Evolutionary conservation across 2,797 vertebrate species (phyloP), one percentile per base, ranked within the genome.

Genomic region (Labeo calbasu): DNA sequence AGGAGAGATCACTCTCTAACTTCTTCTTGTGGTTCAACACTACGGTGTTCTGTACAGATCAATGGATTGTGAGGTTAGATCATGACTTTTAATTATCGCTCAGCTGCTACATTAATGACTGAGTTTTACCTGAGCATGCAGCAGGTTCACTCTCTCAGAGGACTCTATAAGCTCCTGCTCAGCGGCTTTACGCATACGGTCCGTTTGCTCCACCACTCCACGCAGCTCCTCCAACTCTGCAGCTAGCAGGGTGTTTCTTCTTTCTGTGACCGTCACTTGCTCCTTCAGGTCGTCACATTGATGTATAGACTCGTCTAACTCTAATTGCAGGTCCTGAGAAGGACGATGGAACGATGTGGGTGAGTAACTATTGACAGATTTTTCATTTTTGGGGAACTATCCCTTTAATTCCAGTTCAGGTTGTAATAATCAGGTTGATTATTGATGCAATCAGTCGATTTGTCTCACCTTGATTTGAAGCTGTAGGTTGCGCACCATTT

Each of bases 101-200:
- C 12, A 19, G 32, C 10, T 19, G 40, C 68, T 66, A 59, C 3
- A 15, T 46, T 59, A 14, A 15, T 68, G 9, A 6, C 12, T 48
- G 28, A 7, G 28, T n/a, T 17, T 53, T 82, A 98, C 97, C 97
- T 99, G 97, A 0, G 95, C 89, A 14, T 95, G 91, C 19, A 99
- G 94, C 77, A 98, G 91, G 88, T 96, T 96, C 57, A 94, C 95
- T 75, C 96, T 95, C 87, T 99, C 97, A 0, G 91, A 91, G 85
- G 94, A 91, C 86, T 99, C 97, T 87, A 97, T 87, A 87, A 99
- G 92, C 89, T 99, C 96, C 23, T 96, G 96, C 82, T 99, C 97
- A 0, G 96, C 96, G 88, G 95, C 91, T 91, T 95, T 96, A 82
- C 96, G 94, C 86, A 91, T 92, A 43, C 93, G 94, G 87, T 98